These are phyloP conservation scores for Dendrocincla tyrannina DNA, from an alignment of 2,797 vertebrate genomes.

Conservation along the genomic window DNA sequence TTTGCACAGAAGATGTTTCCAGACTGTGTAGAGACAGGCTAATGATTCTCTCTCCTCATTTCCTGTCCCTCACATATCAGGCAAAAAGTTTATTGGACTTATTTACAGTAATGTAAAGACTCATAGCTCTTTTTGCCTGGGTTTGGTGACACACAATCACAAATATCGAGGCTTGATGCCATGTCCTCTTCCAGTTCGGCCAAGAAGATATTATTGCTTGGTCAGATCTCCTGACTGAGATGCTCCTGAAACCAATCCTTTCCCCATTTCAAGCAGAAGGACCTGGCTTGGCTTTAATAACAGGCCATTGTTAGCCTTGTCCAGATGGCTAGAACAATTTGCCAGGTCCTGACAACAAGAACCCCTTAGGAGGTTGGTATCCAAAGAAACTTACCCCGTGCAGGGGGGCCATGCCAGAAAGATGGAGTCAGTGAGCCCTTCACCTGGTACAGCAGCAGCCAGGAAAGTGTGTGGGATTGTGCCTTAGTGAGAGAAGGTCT, in stretches of 20 bases:
- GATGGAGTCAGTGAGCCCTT: neutral
- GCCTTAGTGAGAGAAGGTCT: neutral
- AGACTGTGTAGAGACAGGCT: neutral
- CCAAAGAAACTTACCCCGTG: neutral
- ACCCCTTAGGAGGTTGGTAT: neutral
- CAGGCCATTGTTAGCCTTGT: neutral
- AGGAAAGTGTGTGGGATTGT: neutral
- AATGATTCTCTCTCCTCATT: neutral
- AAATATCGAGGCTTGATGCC: neutral
- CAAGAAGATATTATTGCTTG: neutral
- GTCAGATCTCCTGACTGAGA: neutral
- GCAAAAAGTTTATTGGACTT: neutral
- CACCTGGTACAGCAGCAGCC: neutral
- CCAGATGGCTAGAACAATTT: neutral
- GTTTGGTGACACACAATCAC: neutral
- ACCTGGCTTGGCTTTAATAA: neutral
- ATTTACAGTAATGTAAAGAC: neutral
- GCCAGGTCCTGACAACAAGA: neutral
- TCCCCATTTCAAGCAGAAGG: neutral
- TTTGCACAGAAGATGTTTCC: neutral
- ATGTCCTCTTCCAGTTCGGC: neutral
- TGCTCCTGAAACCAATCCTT: neutral
- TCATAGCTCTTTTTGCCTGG: neutral
- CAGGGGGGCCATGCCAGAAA: neutral
- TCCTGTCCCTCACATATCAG: neutral